These are phyloP conservation scores for Polydrusus tereticollis DNA, from an alignment of 2,888 invertebrate genomes.

Conservation along the genomic window DNA sequence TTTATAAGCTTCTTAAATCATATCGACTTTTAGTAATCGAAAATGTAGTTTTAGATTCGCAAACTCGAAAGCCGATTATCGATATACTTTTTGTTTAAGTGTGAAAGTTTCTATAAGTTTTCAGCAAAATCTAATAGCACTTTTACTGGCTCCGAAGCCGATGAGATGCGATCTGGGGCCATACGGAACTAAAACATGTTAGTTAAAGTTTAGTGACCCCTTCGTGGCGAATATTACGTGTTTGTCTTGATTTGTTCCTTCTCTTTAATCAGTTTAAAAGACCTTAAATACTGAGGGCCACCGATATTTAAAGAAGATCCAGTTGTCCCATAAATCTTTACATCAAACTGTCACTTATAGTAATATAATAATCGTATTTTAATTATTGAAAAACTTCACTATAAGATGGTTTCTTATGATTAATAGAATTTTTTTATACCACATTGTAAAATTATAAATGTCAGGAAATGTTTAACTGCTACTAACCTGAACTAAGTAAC, in stretches of 20 bases:
- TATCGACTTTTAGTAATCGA: background rate
- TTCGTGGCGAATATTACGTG: background rate
- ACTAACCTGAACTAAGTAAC: no score
- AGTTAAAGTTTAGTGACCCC: background rate
- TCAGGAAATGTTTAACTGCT: no score
- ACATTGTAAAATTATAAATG: no score
- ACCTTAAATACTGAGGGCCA: no score
- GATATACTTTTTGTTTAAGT: slow-evolving; percentile 26
- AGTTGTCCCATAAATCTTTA: no score
- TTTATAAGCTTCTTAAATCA: background rate
- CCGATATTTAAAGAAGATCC: no score
- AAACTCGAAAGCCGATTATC: slow-evolving; percentile 31
- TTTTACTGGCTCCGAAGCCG: slow-evolving; percentile 19
- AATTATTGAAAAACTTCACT: no score
- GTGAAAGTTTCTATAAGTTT: slow-evolving; percentile 12
- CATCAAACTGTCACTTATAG: no score
- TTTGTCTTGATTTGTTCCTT: background rate
- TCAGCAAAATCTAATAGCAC: slow-evolving; percentile 18
- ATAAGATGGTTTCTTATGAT: no score
- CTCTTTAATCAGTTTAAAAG: no score
- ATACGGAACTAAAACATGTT: background rate
- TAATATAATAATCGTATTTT: no score
- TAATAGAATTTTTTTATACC: no score
- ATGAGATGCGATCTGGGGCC: background rate
- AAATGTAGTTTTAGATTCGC: slow-evolving; percentile 22